Evolutionary conservation across 2,797 vertebrate genomes (phyloP).

Genomic region (Jordanella pulchra): DNA sequence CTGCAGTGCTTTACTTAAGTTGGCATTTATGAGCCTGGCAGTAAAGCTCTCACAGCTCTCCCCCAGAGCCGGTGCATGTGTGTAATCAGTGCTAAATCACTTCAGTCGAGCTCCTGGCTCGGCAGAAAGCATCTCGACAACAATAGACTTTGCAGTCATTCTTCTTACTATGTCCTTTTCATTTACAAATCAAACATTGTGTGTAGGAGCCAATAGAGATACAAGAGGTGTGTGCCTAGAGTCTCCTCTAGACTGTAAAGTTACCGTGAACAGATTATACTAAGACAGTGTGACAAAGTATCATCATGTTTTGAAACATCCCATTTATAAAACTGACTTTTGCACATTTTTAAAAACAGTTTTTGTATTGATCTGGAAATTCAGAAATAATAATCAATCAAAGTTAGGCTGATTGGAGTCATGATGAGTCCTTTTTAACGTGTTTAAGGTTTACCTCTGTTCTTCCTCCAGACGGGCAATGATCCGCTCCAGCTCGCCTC

Average conservation of each 20-base stretch:
- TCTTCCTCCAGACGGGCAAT: slow-evolving; percentile 94
- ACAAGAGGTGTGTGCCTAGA: slow-evolving; percentile 7
- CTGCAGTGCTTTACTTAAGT: slow-evolving; percentile 59
- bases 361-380: background rate
- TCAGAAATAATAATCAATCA: background rate
- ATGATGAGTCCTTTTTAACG: background rate
- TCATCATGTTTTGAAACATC: background rate
- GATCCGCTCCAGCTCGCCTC: slow-evolving; percentile 90
- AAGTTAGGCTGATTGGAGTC: background rate
- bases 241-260: background rate
- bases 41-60: slow-evolving; percentile 40
- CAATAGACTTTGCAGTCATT: slow-evolving; percentile 36
- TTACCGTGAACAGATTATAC: background rate
- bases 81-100: slow-evolving; percentile 63
- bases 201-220: background rate
- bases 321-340: background rate
- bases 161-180: slow-evolving; percentile 27
- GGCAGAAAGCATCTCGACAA: slow-evolving; percentile 34
- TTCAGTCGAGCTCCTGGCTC: slow-evolving; percentile 33
- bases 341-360: background rate
- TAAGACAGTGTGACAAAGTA: background rate
- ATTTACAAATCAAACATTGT: slow-evolving; percentile 49
- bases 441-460: slow-evolving; percentile 81
- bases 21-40: slow-evolving; percentile 63
- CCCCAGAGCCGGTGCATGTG: slow-evolving; percentile 16